Percentiles rank a stretch among this genome's conserved stretches.
phyloP scores from a whole-genome alignment of 2,113 vertebrate species.

The Protobothrops mucrosquamatus region DNA sequence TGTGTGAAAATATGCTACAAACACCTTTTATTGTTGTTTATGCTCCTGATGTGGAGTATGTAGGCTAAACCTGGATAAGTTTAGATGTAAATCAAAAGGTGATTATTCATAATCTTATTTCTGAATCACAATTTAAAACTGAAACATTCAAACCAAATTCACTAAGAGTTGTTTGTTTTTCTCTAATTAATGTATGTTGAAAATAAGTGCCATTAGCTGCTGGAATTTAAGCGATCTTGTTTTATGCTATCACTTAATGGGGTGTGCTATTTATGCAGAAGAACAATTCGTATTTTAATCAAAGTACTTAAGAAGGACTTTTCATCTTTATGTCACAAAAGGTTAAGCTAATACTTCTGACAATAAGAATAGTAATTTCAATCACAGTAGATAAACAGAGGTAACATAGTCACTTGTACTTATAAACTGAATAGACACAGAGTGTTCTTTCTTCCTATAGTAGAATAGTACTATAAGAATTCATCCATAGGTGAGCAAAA shows the following conservation, averaged over 20 bases:
- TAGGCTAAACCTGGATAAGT: background rate
- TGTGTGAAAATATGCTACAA: conserved; percentile 5
- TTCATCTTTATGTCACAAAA: conserved; percentile 38
- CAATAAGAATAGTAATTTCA: conserved; percentile 17
- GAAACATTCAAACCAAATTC: background rate
- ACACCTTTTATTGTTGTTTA: conserved; percentile 4
- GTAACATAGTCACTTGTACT: conserved; percentile 3
- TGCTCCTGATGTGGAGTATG: background rate
- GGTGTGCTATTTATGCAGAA: conserved; percentile 34
- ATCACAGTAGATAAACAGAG: conserved; percentile 33
- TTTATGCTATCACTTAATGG: conserved; percentile 33
- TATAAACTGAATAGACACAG: conserved; percentile 29
- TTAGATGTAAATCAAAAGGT: background rate
- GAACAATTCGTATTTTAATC: conserved; percentile 27
- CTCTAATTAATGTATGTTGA: background rate
- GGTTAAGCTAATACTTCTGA: conserved; percentile 24
- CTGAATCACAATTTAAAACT: conserved; percentile 9
- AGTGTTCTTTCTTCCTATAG: conserved; percentile 31
- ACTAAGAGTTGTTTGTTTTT: background rate
- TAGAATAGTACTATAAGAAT: conserved; percentile 10
- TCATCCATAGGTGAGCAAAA: background rate
- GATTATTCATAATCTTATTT: background rate
- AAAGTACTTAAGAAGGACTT: conserved; percentile 31
- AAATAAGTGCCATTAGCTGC: background rate
- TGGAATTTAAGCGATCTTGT: conserved; percentile 22